phyloP scores from a whole-genome alignment of 2,797 vertebrate genomes.

The Notoglanidium macrostoma region DNA sequence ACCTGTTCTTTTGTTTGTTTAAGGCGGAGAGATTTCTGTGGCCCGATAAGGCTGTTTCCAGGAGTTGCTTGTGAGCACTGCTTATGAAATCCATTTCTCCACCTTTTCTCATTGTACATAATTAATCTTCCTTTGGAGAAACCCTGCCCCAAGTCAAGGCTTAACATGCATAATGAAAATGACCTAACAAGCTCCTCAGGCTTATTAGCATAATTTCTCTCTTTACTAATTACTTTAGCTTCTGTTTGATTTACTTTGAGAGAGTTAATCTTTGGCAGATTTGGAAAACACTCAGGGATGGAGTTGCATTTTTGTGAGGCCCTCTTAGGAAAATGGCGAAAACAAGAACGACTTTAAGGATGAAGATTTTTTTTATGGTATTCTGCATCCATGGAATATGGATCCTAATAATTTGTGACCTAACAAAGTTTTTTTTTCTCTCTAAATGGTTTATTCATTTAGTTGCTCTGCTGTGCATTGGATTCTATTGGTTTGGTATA shows the following conservation, averaged over 20 bases:
- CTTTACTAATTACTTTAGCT: constrained; percentile 80
- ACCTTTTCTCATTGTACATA: constrained; percentile 69
- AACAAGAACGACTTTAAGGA: not conserved
- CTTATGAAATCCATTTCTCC: constrained; percentile 66
- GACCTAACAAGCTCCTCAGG: constrained; percentile 79
- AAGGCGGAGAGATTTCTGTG: constrained; percentile 25
- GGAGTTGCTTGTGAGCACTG: constrained; percentile 49
- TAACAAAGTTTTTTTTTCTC: no score
- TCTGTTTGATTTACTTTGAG: constrained; percentile 74
- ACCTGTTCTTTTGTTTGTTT: constrained; percentile 23
- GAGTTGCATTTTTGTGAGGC: constrained; percentile 53
- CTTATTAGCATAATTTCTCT: constrained; percentile 81
- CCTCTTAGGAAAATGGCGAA: not conserved
- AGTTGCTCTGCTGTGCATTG: not conserved
- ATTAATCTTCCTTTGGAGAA: constrained; percentile 71
- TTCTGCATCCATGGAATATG: not conserved
- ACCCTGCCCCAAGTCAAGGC: constrained; percentile 74
- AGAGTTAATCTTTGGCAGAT: constrained; percentile 70
- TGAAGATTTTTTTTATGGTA: not conserved
- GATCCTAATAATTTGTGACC: not conserved
- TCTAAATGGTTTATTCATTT: not conserved
- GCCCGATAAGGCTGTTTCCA: constrained; percentile 20
- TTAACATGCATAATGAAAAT: constrained; percentile 82
- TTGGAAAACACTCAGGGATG: constrained; percentile 61
- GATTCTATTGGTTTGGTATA: not conserved